Percentiles rank a stretch among this genome's conserved stretches.
phyloP scores from a whole-genome alignment of 2,888 invertebrate species.

The Myopa tessellatipennis region DNA sequence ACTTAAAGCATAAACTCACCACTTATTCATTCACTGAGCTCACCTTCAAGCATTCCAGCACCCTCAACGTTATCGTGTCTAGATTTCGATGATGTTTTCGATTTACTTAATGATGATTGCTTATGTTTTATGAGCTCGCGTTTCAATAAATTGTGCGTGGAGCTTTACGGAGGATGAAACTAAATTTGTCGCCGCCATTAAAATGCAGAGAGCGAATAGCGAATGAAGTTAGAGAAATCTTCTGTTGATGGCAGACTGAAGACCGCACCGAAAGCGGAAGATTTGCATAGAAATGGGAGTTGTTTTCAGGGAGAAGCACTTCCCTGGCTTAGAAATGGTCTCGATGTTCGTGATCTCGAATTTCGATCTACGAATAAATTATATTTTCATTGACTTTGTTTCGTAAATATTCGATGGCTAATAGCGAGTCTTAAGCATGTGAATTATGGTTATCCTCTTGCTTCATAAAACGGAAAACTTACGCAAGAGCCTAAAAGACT shows the following conservation, averaged over 20 bases:
- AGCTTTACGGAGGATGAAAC: conserved; percentile 28
- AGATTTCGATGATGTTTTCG: conserved; percentile 4
- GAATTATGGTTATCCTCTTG: conserved; percentile 24
- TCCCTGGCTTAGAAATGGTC: conserved; percentile 21
- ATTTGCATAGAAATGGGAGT: conserved; percentile 39
- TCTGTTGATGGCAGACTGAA: conserved; percentile 18
- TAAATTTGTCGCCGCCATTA: conserved; percentile 37
- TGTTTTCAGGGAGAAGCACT: conserved; percentile 21
- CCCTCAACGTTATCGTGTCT: too few species aligned
- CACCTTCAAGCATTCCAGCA: too few species aligned
- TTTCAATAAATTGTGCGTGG: conserved; percentile 28
- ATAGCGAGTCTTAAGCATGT: not conserved
- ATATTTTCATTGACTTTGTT: conserved; percentile 21
- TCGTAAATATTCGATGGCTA: conserved; percentile 26
- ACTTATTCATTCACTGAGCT: too few species aligned
- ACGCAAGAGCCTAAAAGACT: too few species aligned
- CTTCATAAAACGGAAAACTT: not conserved
- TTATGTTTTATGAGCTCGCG: conserved; percentile 21
- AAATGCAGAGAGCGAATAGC: not conserved
- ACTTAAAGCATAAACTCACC: too few species aligned
- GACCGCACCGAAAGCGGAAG: not conserved
- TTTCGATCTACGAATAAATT: conserved; percentile 20
- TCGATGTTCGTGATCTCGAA: not conserved
- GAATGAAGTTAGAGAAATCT: not conserved
- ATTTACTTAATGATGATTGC: conserved; percentile 43